phyloP scores from a whole-genome alignment of 1,140 invertebrate species.

The Lutraria rhynchaena region DNA sequence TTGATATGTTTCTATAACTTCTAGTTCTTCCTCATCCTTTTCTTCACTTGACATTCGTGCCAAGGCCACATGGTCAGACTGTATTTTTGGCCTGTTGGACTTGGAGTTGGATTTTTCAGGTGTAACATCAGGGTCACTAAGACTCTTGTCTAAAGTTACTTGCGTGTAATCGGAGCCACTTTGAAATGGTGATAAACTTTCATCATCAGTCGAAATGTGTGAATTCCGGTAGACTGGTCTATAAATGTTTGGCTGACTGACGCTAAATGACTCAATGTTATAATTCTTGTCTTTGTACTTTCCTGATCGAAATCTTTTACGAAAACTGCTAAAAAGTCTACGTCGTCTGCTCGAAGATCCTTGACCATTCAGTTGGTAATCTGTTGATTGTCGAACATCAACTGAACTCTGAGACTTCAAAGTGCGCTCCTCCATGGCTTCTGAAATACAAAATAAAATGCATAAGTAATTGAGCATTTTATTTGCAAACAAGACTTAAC shows the following conservation, averaged over 20 bases:
- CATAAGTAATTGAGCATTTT: too few relatives aligned
- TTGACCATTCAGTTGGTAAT: neutral
- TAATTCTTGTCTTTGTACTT: slow-evolving; percentile 59
- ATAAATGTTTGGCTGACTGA: slow-evolving; percentile 53
- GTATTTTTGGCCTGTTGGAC: neutral
- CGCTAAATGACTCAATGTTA: slow-evolving; percentile 49
- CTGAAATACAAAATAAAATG: slow-evolving; percentile 14
- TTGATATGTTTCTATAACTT: slow-evolving; percentile 35
- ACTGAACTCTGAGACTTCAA: slow-evolving; percentile 29
- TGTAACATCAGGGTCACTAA: slow-evolving; percentile 32
- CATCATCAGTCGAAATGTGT: slow-evolving; percentile 45
- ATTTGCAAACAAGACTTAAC: too few relatives aligned
- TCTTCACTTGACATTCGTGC: slow-evolving; percentile 9
- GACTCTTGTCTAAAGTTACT: slow-evolving; percentile 12
- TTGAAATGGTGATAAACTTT: slow-evolving; percentile 10
- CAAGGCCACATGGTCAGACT: neutral
- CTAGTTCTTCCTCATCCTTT: slow-evolving; percentile 33
- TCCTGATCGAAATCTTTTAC: slow-evolving; percentile 25
- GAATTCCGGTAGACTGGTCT: slow-evolving; percentile 16
- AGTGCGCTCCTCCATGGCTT: neutral
- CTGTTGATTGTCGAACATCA: neutral
- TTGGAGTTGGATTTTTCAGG: slow-evolving; percentile 32
- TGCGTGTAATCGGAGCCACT: neutral
- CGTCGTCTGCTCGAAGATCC: slow-evolving; percentile 7
- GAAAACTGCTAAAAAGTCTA: slow-evolving; percentile 51